Base-by-base conservation (phyloP, 1,140 invertebrate species). In the Scaptomyza graminum region DNA sequence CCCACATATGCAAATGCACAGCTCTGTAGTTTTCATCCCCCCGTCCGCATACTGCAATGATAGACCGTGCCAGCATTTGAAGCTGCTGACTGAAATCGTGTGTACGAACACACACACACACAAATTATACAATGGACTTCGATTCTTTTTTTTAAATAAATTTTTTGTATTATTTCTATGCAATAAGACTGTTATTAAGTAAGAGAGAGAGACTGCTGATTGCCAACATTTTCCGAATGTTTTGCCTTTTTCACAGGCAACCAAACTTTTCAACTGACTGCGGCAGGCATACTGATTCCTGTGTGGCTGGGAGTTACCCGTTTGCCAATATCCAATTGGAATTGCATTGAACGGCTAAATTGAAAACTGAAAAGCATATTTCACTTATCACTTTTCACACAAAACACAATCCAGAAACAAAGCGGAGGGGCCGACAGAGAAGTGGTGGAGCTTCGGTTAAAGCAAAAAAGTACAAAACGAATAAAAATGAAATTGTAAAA, bases 291-390 rank as follows among this genome's bases (percentile, higher is more conserved):
- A 59, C 54, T 55, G 41, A 46, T 56, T 54, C 12, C 11, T 25
- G 34, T 43, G 52, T 54, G 62, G 55, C 51, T 67, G 75, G 31
- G 7, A 8, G 31, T 34, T n/a, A 8, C 25, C 51, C 81, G 77
- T 77, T 66, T 74, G 78, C 64, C 63, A 87, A 88, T 82, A 79
- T 85, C 78, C 70, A 85, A 85, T 87, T 85, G 78, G 52, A 85
- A 87, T 85, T 87, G 78, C 83, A 85, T 85, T 87, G 82, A 87
- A 79, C 78, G 75, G 66, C 82, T 85, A 85, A 85, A 85, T 85
- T 85, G 82, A 85, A 85, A 85, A 74, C 82, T 85, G 83, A 87
- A 85, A 85, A 85, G 82, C 82, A 85, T 85, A 85, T 87, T 85
- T 85, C 82, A 85, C 82, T 85, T 85, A 85, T 85, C 82, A 81